phyloP scores from a whole-genome alignment of 2,113 vertebrate genomes.

The Myrmecophaga tridactyla region DNA sequence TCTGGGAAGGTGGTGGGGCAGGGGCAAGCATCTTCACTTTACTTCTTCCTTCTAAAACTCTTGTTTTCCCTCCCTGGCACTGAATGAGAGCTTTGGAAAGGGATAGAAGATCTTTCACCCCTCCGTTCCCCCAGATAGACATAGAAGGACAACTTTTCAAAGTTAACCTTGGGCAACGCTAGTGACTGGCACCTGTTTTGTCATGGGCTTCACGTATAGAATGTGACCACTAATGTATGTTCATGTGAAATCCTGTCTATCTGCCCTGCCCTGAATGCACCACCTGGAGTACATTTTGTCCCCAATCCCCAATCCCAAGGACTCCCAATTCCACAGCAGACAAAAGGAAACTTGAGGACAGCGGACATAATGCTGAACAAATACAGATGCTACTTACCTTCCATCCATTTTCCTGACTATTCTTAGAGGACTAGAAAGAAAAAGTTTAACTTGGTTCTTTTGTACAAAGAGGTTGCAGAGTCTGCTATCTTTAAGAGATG shows the following conservation, averaged over 20 bases:
- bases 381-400: slow-evolving; percentile 71
- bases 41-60: background rate
- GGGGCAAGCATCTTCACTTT: background rate
- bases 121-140: background rate
- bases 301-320: background rate
- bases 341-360: slow-evolving; percentile 5
- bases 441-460: background rate
- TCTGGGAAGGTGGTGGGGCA: background rate
- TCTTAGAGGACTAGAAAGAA: background rate
- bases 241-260: background rate
- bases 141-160: background rate
- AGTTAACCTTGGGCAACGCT: background rate
- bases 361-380: slow-evolving; percentile 50
- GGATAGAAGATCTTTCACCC: background rate
- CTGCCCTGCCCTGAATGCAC: background rate
- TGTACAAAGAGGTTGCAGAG: background rate
- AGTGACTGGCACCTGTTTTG: background rate
- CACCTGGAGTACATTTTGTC: background rate
- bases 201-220: background rate
- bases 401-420: slow-evolving; percentile 38
- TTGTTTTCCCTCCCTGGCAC: background rate
- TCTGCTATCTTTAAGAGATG: background rate
- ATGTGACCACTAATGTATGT: background rate
- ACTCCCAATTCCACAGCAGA: slow-evolving; percentile 37
- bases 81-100: background rate